Evolutionary conservation across 2,113 vertebrate genomes (phyloP), one percentile per base, ranked within the genome.

Genomic region (Antechinus flavipes): DNA sequence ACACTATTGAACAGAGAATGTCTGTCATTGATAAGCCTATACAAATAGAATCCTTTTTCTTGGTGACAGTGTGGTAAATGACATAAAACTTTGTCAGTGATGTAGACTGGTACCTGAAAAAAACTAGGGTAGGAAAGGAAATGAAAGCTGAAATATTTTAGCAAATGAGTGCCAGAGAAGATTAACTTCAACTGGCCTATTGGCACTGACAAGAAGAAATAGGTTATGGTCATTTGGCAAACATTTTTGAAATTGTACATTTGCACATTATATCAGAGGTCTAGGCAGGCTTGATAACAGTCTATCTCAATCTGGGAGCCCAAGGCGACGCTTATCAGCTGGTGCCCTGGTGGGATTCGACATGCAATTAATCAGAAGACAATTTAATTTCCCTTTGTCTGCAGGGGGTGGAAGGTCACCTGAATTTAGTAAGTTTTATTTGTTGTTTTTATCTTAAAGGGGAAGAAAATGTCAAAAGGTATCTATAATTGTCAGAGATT

Each of bases 21-120:
- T 92, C 96, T 98, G 97, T 95, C 91, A 94, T 8, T 96, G 95
- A 97, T 95, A 98, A 98, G 89, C 89, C 89, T 92, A 35, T 90
- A 56, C 24, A 96, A 90, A 97, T 89, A 89, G 10, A n/a, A 35
- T 4, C 5, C 53, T 96, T 55, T 92, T 93, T 1, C 35, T 50
- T 46, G 91, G 61, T 93, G 76, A 53, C 92, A 90, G 0, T 14
- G 50, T n/a, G 93, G n/a, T 84, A 97, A 98, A 97, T 90, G 53
- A 1, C 52, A 19, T 2, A 76, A 14, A 96, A 54, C 52, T 96
- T 96, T 94, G 25, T 94, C 93, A 90, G 16, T 27, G 96, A 91
- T 94, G 49, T 50, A n/a, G 94, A 94, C 47, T 46, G 90, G 53
- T 94, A 7, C 35, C 89, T 58, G 68, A 93, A 93, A 98, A 52